Conservation (phyloP, 1,140 invertebrate species). For the Mesaphorura yosii region DNA sequence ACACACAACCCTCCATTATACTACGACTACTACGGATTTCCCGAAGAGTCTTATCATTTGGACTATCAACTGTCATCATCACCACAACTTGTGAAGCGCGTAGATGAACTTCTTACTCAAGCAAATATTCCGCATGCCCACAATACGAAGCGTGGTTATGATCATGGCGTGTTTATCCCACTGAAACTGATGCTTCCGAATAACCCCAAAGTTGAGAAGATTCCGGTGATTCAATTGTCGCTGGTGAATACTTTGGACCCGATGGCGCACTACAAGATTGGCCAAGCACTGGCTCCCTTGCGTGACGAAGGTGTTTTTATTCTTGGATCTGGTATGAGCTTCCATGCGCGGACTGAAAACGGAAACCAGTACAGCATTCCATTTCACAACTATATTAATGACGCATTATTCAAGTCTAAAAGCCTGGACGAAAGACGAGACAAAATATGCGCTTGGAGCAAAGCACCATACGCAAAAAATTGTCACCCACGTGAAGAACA, state of each 20-base stretch:
- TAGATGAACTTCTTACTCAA: not conserved
- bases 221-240: constrained; percentile 15
- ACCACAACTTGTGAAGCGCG: not conserved
- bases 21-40: constrained; percentile 23
- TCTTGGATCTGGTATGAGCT: constrained; percentile 18
- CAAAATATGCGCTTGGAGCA: not conserved
- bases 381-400: constrained; percentile 12
- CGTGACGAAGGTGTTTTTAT: constrained; percentile 19
- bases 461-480: constrained; percentile 1
- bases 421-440: not conserved
- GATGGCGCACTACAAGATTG: constrained; percentile 9
- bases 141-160: constrained; percentile 11
- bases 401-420: not conserved
- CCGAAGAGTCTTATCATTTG: constrained; percentile 12
- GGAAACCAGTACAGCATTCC: not conserved
- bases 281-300: constrained; percentile 8
- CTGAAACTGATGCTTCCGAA: constrained; percentile 12
- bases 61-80: constrained; percentile 5
- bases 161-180: constrained; percentile 21
- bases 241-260: constrained; percentile 10
- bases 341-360: constrained; percentile 16
- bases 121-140: not conserved
- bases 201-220: too few species aligned
- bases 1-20: constrained; percentile 4
- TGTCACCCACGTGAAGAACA: constrained; percentile 14